Percentiles rank a stretch among this genome's conserved stretches.
Evolutionary conservation across 2,113 vertebrate genomes (phyloP).

Genomic region (Tupaia tana): DNA sequence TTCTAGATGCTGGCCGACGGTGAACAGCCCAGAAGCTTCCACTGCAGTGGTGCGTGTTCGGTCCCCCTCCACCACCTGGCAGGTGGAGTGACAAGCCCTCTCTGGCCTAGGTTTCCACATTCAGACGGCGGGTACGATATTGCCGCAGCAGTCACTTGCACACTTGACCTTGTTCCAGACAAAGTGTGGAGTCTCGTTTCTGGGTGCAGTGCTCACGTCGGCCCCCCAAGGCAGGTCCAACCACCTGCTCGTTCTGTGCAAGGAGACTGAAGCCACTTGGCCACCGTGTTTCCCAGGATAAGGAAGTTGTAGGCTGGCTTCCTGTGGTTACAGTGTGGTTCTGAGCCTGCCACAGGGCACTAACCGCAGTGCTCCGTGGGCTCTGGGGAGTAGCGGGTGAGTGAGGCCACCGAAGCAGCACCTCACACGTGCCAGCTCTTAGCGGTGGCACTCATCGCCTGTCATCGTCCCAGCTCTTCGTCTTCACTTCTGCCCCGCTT

Average conservation of each 20-base stretch:
- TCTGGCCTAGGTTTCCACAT: not conserved
- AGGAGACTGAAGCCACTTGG: not conserved
- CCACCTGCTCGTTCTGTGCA: not conserved
- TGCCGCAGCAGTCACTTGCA: not conserved
- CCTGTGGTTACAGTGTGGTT: not conserved
- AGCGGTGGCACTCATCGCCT: not conserved
- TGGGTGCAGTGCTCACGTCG: not conserved
- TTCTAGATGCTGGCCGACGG: not conserved
- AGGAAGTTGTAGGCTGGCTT: not conserved
- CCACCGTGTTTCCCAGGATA: not conserved
- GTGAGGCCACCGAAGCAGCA: not conserved
- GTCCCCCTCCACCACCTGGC: not conserved
- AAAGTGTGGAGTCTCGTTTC: not conserved
- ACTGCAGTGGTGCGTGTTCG: not conserved
- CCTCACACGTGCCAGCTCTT: not conserved
- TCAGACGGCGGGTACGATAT: not conserved
- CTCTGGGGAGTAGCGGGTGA: not conserved
- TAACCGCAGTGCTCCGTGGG: not conserved
- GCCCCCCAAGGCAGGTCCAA: not conserved
- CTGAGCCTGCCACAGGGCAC: not conserved
- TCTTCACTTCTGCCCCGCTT: not conserved
- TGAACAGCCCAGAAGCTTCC: not conserved
- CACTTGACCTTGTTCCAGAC: not conserved
- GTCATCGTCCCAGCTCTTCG: not conserved
- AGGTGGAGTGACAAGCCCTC: not conserved